Evolutionary conservation across 2,888 invertebrate genomes (phyloP), one percentile per base, ranked within the genome.

Genomic region (Mythimna lalbum): DNA sequence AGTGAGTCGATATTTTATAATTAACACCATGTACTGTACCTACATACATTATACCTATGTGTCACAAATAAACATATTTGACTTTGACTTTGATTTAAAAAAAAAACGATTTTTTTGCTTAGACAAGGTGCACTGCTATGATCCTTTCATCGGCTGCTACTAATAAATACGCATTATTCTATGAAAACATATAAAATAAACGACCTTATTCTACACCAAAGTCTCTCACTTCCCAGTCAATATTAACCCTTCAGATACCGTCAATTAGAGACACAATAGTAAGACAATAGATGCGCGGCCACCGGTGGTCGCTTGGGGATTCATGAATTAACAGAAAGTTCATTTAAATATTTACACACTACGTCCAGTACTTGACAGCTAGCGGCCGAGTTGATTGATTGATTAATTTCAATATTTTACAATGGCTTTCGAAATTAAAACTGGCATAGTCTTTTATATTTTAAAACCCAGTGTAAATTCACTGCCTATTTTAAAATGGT

Each of bases 271-370:
- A n/a, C n/a, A n/a, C n/a, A n/a, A n/a, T n/a, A n/a, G n/a, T n/a
- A n/a, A n/a, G n/a, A n/a, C n/a, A n/a, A n/a, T n/a, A n/a, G n/a
- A n/a, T n/a, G n/a, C n/a, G n/a, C n/a, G n/a, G n/a, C n/a, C n/a
- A n/a, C n/a, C n/a, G n/a, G n/a, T n/a, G n/a, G n/a, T n/a, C n/a
- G n/a, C n/a, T n/a, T n/a, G n/a, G n/a, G n/a, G n/a, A n/a, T n/a
- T n/a, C n/a, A n/a, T n/a, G n/a, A n/a, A n/a, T n/a, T n/a, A 17
- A 73, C 55, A 63, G 27, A 23, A 39, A 52, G 23, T 64, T 73
- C 1, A 50, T 74, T 65, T 74, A 50, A 74, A 72, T 72, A 74
- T 65, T 72, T 65, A 64, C 19, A 72, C 36, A 10, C 36, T 23
- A 23, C 64, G 31, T 17, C 12, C 33, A 21, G 10, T 10, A 36